Base-by-base conservation (phyloP, 2,113 vertebrate genomes). In the Pogona vitticeps region DNA sequence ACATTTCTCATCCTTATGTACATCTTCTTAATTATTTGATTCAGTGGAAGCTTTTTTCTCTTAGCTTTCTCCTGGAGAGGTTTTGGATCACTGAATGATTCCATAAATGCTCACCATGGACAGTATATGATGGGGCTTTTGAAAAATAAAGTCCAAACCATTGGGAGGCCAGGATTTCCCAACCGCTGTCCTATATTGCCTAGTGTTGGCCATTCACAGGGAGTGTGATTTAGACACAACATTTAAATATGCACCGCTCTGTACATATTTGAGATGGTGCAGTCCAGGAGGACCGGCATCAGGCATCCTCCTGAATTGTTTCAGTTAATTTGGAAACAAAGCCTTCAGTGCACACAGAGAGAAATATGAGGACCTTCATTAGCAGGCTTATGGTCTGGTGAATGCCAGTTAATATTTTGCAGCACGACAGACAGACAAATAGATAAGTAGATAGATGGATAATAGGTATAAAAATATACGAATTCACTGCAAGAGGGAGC, bases 351-450 rank as follows among this genome's bases (percentile, higher is more conserved):
- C n/a, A n/a, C n/a, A 31, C 13, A 42, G 38, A 90, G 88, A 88
- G 80, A 91, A 86, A 88, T 92, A 92, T 93, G 86, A 90, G 92
- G 82, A 82, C 78, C 88, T 70, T 85, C 73, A 65, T 88, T 92
- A 93, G 85, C 82, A 80, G 1, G 36, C 2, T 85, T 79, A 0
- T 79, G 83, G 31, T 38, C 76, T 88, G 85, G 84, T 73, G 92
- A 96, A 91, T 89, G 80, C 88, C 67, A 83, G 56, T 83, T 86
- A 23, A 26, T 92, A 91, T 91, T 93, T 93, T 92, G 89, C 83
- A 91, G 82, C 86, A 91, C 95, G 86, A 87, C 82, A 88, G 90
- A 92, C 88, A 91, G 93, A 94, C 89, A 94, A 70, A 80, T 33
- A 28, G 33, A 63, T 52, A 52, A 52, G n/a, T n/a, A n/a, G 10